Base-by-base conservation (phyloP, 2,888 invertebrate species). In the Mythimna loreyi region DNA sequence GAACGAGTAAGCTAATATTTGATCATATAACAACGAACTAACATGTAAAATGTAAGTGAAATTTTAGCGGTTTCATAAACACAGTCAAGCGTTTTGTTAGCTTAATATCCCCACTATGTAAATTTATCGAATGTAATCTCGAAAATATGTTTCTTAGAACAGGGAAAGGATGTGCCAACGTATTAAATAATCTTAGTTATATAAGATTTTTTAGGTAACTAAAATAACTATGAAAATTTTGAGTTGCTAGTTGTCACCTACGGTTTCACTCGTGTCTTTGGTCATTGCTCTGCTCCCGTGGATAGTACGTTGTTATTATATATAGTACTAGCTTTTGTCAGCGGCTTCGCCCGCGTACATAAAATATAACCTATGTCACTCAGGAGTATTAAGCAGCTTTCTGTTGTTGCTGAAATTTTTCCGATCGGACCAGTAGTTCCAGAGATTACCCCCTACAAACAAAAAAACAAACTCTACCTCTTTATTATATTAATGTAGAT, bases 1-100 rank as follows among this genome's bases (percentile, higher is more conserved):
- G 78, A 78, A 67, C 80, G 64, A 72, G 72, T 63, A 73, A 84
- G 79, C 75, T 80, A 82, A 83, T 85, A 80, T 88, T 85, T 83
- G 77, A 67, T 71, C 62, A 49, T 62, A 71, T 71, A 67, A 75
- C 67, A 72, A 64, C 40, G 57, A 53, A 66, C 77, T 79, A 53
- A 60, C 52, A 74, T 64, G 56, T 59, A 72, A 80, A 81, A 75
- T 71, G 7, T 72, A 53, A 80, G 63, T 65, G 57, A 47, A 64
- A 52, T 67, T 81, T 61, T 60, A 59, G 56, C 21, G 36, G 33
- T 43, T 52, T 60, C 21, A 40, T 57, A 65, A 59, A 72, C 52
- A 56, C 45, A 59, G 21, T 61, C 25, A 11, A 65, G 55, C 23
- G 40, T 63, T 63, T 56, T 70, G 65, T 30, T 59, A 57, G 55